phyloP scores from a whole-genome alignment of 2,888 invertebrate species.

The Alentia gelatinosa region DNA sequence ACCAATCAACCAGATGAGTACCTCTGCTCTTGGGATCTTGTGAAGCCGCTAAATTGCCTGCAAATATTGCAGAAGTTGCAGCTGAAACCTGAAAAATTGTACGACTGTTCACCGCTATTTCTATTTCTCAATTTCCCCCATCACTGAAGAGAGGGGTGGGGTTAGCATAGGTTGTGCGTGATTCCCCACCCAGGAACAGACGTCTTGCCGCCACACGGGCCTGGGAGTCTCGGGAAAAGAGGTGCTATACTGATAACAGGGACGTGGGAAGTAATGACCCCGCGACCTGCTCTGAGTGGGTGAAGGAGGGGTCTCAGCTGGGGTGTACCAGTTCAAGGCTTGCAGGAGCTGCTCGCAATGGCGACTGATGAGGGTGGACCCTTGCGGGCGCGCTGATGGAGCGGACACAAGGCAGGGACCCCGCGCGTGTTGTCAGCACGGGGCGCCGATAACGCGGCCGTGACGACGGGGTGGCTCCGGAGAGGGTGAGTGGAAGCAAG shows the following conservation, averaged over 20 bases:
- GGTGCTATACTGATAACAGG: slow-evolving; percentile 1
- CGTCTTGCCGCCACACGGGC: background rate
- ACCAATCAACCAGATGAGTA: no score
- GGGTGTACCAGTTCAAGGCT: background rate
- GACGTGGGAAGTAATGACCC: background rate
- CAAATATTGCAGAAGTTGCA: no score
- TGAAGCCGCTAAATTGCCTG: no score
- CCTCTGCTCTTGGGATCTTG: no score
- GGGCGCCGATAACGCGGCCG: background rate
- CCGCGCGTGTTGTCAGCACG: background rate
- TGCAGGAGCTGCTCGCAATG: background rate
- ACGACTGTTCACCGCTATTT: no score
- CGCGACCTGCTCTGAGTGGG: background rate
- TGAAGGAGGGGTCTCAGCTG: background rate
- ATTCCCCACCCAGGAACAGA: no score
- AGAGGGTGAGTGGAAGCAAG: background rate
- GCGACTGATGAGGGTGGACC: background rate
- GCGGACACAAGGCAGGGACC: background rate
- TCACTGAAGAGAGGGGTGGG: no score
- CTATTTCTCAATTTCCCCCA: no score
- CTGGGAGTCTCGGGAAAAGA: background rate
- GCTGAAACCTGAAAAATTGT: no score
- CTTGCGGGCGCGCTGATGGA: no score
- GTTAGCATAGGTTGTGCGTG: no score
- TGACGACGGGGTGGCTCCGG: background rate